These are phyloP conservation scores for Axinella damicornis DNA, from an alignment of 37 sponge, comb jelly and placozoan genomes.

Conservation along the genomic window DNA sequence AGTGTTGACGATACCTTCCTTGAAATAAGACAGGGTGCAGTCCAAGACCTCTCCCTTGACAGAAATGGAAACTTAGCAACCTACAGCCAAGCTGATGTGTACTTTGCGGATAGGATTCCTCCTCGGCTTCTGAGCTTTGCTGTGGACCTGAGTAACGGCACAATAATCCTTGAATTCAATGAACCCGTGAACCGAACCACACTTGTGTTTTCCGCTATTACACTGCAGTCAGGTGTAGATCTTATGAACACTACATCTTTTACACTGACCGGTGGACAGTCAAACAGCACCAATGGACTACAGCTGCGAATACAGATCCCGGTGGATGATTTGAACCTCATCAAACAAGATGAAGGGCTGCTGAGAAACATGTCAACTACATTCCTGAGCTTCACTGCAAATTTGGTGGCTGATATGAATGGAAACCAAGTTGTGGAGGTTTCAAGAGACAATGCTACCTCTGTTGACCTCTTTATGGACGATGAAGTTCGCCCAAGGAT, in stretches of 20 bases:
- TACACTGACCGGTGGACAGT: slow-evolving; percentile 66
- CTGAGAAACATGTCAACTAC: slow-evolving; percentile 51
- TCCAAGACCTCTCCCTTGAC: slow-evolving; percentile 60
- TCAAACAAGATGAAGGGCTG: slow-evolving; percentile 75
- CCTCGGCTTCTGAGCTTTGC: slow-evolving; percentile 56
- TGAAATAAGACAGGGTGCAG: slow-evolving; percentile 14
- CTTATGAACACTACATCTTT: slow-evolving; percentile 37
- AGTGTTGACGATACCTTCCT: slow-evolving; percentile 61
- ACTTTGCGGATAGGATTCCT: slow-evolving; percentile 40
- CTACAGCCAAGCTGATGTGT: not conserved
- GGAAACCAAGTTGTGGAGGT: slow-evolving; percentile 58
- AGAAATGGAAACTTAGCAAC: slow-evolving; percentile 33
- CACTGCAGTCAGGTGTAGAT: slow-evolving; percentile 71
- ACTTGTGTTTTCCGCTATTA: slow-evolving; percentile 59
- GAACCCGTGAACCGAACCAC: slow-evolving; percentile 78
- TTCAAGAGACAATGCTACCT: slow-evolving; percentile 34
- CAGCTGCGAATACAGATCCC: slow-evolving; percentile 49
- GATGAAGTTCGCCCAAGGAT: slow-evolving; percentile 72
- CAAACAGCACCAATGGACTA: slow-evolving; percentile 72
- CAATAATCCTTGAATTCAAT: slow-evolving; percentile 69
- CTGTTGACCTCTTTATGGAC: slow-evolving; percentile 41
- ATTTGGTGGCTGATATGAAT: slow-evolving; percentile 78
- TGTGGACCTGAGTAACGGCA: slow-evolving; percentile 68
- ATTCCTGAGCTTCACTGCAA: slow-evolving; percentile 66
- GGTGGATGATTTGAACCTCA: slow-evolving; percentile 72